phyloP scores from a whole-genome alignment of 2,888 invertebrate genomes.

The Drosophila histrio region DNA sequence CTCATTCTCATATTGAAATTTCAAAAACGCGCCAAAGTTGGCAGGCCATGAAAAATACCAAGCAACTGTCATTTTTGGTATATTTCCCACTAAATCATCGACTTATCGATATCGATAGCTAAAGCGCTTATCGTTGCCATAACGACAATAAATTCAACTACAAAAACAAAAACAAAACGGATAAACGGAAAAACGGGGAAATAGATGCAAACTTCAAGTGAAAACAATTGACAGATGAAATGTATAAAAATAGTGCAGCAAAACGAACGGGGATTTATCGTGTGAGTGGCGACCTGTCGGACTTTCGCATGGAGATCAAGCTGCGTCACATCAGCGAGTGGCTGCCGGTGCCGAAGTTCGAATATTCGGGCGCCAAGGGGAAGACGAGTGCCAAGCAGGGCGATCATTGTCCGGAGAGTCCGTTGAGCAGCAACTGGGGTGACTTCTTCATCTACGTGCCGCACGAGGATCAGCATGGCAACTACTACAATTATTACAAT shows the following conservation, averaged over 20 bases:
- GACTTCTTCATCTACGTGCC: slow-evolving; percentile 49
- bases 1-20: too few species aligned
- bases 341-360: slow-evolving; percentile 82
- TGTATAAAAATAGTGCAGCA: slow-evolving; percentile 41
- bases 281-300: slow-evolving; percentile 73
- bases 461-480: slow-evolving; percentile 26
- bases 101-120: too few species aligned
- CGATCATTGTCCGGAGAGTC: slow-evolving; percentile 42
- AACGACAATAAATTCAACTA: slow-evolving; percentile 38
- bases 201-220: slow-evolving; percentile 50
- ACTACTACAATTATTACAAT: slow-evolving; percentile 41
- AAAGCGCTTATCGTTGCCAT: slow-evolving; percentile 44
- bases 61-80: neutral
- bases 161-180: slow-evolving; percentile 7
- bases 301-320: slow-evolving; percentile 54
- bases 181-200: too few species aligned
- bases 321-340: slow-evolving; percentile 78
- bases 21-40: neutral
- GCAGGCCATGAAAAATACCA: slow-evolving; percentile 15
- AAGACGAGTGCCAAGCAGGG: neutral
- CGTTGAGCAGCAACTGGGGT: slow-evolving; percentile 4
- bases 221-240: slow-evolving; percentile 31
- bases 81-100: slow-evolving; percentile 1
- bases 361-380: slow-evolving; percentile 55
- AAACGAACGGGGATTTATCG: slow-evolving; percentile 82